These are phyloP conservation scores for Agrotis clavis DNA, from an alignment of 2,888 invertebrate species.

Conservation along the genomic window DNA sequence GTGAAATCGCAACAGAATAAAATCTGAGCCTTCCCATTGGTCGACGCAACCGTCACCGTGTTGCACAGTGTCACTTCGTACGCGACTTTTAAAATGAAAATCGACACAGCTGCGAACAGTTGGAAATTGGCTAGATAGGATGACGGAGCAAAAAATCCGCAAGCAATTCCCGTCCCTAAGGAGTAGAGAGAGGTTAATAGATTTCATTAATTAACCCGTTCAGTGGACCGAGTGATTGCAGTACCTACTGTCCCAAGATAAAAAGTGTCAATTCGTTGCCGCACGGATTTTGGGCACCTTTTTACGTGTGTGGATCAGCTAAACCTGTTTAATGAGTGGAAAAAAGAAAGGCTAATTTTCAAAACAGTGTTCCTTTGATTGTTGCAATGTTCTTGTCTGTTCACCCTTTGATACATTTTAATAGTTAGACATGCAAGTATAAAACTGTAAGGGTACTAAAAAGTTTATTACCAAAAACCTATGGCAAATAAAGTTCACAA, in stretches of 20 bases:
- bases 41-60: slow-evolving; percentile 50
- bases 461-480: no score
- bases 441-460: no score
- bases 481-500: background rate
- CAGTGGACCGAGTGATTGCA: slow-evolving; percentile 90
- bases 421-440: background rate
- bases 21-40: slow-evolving; percentile 56
- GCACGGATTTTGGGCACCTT: slow-evolving; percentile 79
- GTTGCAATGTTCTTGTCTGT: background rate
- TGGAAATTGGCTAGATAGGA: slow-evolving; percentile 80
- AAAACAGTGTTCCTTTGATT: background rate
- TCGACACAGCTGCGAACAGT: slow-evolving; percentile 65
- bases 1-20: slow-evolving; percentile 63
- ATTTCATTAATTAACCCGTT: slow-evolving; percentile 91
- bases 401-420: no score
- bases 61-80: slow-evolving; percentile 52
- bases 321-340: slow-evolving; percentile 65
- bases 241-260: slow-evolving; percentile 80
- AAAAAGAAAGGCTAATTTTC: slow-evolving; percentile 25
- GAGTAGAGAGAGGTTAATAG: slow-evolving; percentile 88
- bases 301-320: slow-evolving; percentile 75
- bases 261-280: slow-evolving; percentile 85
- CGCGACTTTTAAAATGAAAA: slow-evolving; percentile 66
- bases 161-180: slow-evolving; percentile 81
- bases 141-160: slow-evolving; percentile 83